Evolutionary conservation across 2,888 invertebrate species (phyloP).

Genomic region (Cremastobaeus sp.): DNA sequence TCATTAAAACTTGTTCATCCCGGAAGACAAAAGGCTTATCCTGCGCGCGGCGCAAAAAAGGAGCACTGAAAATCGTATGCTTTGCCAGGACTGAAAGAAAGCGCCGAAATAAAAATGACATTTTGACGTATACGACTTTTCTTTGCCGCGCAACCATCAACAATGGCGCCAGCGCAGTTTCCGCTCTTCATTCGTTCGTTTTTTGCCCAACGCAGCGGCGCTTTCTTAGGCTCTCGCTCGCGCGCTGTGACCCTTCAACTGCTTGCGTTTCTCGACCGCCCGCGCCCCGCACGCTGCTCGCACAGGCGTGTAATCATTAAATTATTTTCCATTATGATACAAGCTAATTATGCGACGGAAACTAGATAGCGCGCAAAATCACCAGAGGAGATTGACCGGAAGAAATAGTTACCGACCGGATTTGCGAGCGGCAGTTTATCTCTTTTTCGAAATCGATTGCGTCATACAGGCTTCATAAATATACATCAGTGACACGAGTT

Average conservation of each 20-base stretch:
- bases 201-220: slow-evolving; percentile 9
- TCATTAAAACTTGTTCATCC: slow-evolving; percentile 7
- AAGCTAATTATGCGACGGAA: slow-evolving; percentile 72
- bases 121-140: slow-evolving; percentile 60
- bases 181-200: slow-evolving; percentile 48
- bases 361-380: slow-evolving; percentile 64
- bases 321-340: slow-evolving; percentile 69
- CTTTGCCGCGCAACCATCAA: slow-evolving; percentile 51
- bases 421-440: slow-evolving; percentile 50
- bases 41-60: slow-evolving; percentile 30
- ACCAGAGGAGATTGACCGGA: slow-evolving; percentile 65
- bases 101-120: slow-evolving; percentile 51
- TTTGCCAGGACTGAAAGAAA: slow-evolving; percentile 45
- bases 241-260: not conserved
- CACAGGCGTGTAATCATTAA: slow-evolving; percentile 64
- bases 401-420: slow-evolving; percentile 60
- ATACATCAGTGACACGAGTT: slow-evolving; percentile 49
- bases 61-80: slow-evolving; percentile 47
- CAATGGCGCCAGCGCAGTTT: slow-evolving; percentile 55
- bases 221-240: slow-evolving; percentile 18
- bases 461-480: slow-evolving; percentile 48
- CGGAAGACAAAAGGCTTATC: not conserved
- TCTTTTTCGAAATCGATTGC: slow-evolving; percentile 52
- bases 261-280: no score
- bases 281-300: slow-evolving; percentile 19